Base-by-base conservation (phyloP, 1,140 invertebrate genomes). In the Phymorhynchus buccinoides region DNA sequence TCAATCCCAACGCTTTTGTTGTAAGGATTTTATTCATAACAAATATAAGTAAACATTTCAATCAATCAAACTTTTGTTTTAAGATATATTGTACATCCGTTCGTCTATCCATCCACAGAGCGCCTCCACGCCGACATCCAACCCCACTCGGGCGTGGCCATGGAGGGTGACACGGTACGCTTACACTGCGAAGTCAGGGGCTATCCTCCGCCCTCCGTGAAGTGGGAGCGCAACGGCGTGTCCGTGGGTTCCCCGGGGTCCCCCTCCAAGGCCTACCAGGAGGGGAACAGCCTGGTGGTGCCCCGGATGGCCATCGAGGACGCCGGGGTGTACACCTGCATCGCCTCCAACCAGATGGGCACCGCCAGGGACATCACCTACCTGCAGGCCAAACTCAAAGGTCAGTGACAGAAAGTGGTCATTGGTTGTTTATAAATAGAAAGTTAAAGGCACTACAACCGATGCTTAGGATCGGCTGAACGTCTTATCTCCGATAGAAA, bases 261-360 rank as follows among this genome's bases (percentile, higher is more conserved):
- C 62, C 39, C 66, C 27, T 62, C 79, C 32, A 88, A 87, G 66
- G 80, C 88, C 27, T 88, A 79, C 66, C 86, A 90, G n/a, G 81
- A 79, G n/a, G 83, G 86, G 27, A 86, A 85, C 22, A 85, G 86
- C 35, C 83, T 91, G 71, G 83, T 86, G 27, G 86, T 91, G 37
- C 81, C 78, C 4, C 82, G 84, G 14, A 81, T 89, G 1, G 83
- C 85, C 35, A 83, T 90, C 44, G 90, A 91, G 66, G 88, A 91
- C 77, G 85, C 88, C 39, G 90, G 90, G 4, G 41, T 87, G 35
- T 91, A 91, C 78, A 88, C 85, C 35, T 91, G 90, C 85, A 82
- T 90, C 27, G 89, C 78, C 16, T 86, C 22, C 78, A 89, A 89
- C 85, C 81, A 42, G 22, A 73, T 79, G 48, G 84, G 85, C 41